A percentile compares a stretch with the other conserved stretches of the same genome.
phyloP scores from a whole-genome alignment of 2,113 vertebrate genomes.

The Megaceryle torquata region DNA sequence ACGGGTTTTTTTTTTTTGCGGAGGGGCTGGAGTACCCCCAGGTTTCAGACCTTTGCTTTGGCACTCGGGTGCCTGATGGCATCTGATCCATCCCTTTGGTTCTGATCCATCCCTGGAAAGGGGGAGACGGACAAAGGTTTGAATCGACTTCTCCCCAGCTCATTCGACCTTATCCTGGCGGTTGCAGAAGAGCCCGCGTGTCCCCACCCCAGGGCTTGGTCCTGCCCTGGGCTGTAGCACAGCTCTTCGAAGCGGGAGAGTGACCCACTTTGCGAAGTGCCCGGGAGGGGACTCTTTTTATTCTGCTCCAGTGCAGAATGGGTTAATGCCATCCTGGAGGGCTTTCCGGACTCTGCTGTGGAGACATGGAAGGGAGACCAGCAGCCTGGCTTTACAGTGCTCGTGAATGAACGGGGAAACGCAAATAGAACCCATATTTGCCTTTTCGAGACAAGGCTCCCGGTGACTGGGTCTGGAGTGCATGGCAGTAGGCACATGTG shows the following conservation, averaged over 20 bases:
- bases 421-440: slow-evolving; percentile 24
- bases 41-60: neutral
- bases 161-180: neutral
- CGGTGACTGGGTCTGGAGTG: neutral
- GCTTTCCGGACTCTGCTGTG: neutral
- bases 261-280: slow-evolving; percentile 64
- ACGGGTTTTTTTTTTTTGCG: neutral
- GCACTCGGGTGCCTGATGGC: neutral
- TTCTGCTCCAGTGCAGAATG: neutral
- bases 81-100: neutral
- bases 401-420: slow-evolving; percentile 60
- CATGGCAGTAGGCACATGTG: neutral
- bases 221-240: neutral
- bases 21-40: neutral
- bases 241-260: neutral
- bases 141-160: neutral
- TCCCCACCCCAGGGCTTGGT: neutral
- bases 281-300: neutral
- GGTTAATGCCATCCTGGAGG: slow-evolving; percentile 49
- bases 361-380: neutral
- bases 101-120: neutral
- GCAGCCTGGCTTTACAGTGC: neutral
- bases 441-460: slow-evolving; percentile 5
- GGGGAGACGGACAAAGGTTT: neutral
- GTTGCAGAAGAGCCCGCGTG: neutral